A percentile compares a stretch with the other conserved stretches of the same genome.
Conservation (phyloP, 1,140 invertebrate genomes). For the Drosophila serrata region DNA sequence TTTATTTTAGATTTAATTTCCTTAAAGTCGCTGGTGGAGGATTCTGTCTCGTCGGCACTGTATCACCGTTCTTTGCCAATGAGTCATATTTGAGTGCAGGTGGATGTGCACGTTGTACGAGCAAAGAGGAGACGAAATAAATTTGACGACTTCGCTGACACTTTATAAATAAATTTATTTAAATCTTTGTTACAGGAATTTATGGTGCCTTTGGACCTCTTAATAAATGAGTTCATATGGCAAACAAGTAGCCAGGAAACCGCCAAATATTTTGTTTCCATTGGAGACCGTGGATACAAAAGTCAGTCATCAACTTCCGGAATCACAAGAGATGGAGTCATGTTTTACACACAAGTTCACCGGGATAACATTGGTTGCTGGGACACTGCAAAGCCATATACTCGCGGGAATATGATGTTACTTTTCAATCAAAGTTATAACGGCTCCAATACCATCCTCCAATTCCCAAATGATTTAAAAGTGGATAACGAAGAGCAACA, state of each 20-base stretch:
- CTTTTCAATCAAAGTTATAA: conserved; percentile 87
- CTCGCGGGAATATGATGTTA: conserved; percentile 86
- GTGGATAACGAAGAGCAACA: conserved; percentile 89
- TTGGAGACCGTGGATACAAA: conserved; percentile 88
- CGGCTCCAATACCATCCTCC: conserved; percentile 86
- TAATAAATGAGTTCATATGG: conserved; percentile 87
- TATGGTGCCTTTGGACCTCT: conserved; percentile 88
- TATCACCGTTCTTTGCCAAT: too few species aligned
- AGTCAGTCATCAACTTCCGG: conserved; percentile 91
- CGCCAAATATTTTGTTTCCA: conserved; percentile 87
- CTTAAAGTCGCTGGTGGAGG: too few species aligned
- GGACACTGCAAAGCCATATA: conserved; percentile 91
- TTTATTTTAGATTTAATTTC: too few species aligned
- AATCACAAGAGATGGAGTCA: conserved; percentile 89
- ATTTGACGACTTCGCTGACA: too few species aligned
- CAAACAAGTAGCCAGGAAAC: conserved; percentile 85
- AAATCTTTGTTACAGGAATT: conserved; percentile 87
- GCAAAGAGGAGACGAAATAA: too few species aligned
- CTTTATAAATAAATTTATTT: background rate
- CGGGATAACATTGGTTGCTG: conserved; percentile 91
- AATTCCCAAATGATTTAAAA: conserved; percentile 93
- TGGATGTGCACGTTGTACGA: too few species aligned
- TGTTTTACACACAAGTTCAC: conserved; percentile 92
- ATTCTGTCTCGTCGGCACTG: too few species aligned
- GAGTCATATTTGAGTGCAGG: too few species aligned